A percentile compares a stretch with the other conserved stretches of the same genome.
phyloP scores from a whole-genome alignment of 1,140 invertebrate species.

The Prorops nasuta region DNA sequence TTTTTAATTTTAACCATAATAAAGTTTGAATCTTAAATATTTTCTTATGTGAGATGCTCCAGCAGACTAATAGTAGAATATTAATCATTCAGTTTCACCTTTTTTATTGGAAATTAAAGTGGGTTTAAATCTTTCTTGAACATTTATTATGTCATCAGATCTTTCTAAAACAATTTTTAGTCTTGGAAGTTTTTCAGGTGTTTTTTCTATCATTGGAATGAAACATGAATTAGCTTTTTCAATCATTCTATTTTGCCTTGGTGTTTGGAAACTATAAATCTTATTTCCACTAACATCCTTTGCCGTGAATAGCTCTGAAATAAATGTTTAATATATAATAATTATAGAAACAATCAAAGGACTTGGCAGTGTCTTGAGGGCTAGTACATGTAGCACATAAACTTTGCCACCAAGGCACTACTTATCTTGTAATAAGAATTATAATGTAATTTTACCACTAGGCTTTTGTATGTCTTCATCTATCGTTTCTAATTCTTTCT shows the following conservation, averaged over 20 bases:
- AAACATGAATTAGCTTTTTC: conserved; percentile 36
- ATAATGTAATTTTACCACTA: conserved; percentile 15
- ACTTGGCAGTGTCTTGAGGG: too few species aligned
- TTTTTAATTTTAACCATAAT: too few species aligned
- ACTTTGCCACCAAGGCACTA: background rate
- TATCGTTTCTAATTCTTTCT: conserved; percentile 25
- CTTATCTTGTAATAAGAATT: background rate
- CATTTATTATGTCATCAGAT: conserved; percentile 36
- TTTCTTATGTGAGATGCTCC: too few species aligned
- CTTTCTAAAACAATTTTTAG: conserved; percentile 22
- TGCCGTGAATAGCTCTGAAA: conserved; percentile 40
- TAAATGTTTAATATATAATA: background rate
- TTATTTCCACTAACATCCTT: conserved; percentile 55
- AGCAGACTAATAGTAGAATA: too few species aligned
- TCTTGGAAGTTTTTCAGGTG: background rate
- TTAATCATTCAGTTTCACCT: conserved; percentile 1
- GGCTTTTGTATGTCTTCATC: conserved; percentile 31
- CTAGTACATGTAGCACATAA: too few species aligned
- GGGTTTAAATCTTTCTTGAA: conserved; percentile 37
- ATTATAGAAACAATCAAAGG: conserved; percentile 1
- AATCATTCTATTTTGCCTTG: conserved; percentile 53
- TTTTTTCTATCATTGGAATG: conserved; percentile 17
- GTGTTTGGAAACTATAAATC: conserved; percentile 59
- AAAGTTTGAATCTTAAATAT: too few species aligned
- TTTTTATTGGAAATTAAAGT: background rate